Base-by-base conservation (phyloP, 2,113 vertebrate genomes). In the Speoplatyrhinus poulsoni region DNA sequence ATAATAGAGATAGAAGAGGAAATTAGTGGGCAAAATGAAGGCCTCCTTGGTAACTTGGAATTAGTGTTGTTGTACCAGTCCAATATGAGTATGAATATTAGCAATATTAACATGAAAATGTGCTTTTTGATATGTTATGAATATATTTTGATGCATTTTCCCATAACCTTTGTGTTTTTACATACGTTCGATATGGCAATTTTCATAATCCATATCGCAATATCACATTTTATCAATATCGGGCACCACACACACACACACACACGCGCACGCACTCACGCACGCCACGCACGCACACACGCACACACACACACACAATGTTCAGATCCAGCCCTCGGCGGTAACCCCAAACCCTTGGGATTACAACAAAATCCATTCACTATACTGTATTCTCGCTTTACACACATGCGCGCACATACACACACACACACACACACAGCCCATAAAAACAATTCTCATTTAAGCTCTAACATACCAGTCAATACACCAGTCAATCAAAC, bases 291-390 rank as follows among this genome's bases (percentile, higher is more conserved):
- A 65, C 48, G 72, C 65, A 57, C 49, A 64, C 67, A 74, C 67
- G 2, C 57, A 60, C 79, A 83, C 85, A 84, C 81, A 78, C 56
- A 52, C 71, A 73, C n/a, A 36, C 54, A 17, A 69, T 59, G 59
- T 75, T 67, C 49, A 82, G 67, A 63, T 67, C 55, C 59, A 33
- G 76, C 76, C 75, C 67, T 74, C 65, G 75, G 46, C 15, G 1
- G 61, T 64, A 58, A 81, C 76, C 70, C 65, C 65, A 76, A 80
- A 77, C 71, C 73, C 69, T 50, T 8, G 32, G 80, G 87, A 88
- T 86, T 87, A 85, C 65, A 64, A 60, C 77, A 57, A 85, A 90
- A 87, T 80, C 77, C 75, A 81, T 76, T 76, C 76, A 75, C 53
- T 79, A 54, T 54, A 58, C 47, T 77, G 65, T 55, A 66, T 67